phyloP scores from a whole-genome alignment of 1,140 invertebrate species.

The Diorhabda sublineata region DNA sequence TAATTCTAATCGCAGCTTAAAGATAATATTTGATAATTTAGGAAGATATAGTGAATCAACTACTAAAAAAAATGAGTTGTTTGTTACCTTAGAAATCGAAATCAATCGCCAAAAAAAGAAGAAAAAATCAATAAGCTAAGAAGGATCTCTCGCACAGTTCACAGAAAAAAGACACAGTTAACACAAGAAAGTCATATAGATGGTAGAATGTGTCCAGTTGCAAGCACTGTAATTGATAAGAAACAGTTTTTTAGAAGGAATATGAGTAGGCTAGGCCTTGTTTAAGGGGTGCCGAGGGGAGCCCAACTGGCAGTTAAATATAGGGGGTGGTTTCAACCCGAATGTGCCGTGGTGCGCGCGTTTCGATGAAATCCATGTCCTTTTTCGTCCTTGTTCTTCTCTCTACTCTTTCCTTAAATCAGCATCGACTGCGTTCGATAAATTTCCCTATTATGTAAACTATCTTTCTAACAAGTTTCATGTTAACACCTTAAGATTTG shows the following conservation, averaged over 20 bases:
- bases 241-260: constrained; percentile 23
- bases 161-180: constrained; percentile 12
- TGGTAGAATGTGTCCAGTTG: constrained; percentile 9
- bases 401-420: not conserved
- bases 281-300: constrained; percentile 16
- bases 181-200: constrained; percentile 13
- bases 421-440: not conserved
- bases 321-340: constrained; percentile 18
- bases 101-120: constrained; percentile 18
- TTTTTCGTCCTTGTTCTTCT: not conserved
- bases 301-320: constrained; percentile 19
- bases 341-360: constrained; percentile 18
- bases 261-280: constrained; percentile 21
- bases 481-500: not conserved
- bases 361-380: constrained; percentile 4
- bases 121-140: constrained; percentile 17
- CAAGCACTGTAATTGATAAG: constrained; percentile 15
- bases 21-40: not conserved
- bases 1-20: no score
- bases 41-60: not conserved
- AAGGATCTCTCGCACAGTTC: constrained; percentile 16
- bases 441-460: constrained; percentile 3
- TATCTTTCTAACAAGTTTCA: not conserved
- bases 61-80: not conserved
- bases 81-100: constrained; percentile 18